These are phyloP conservation scores for Ptychadena robeensis DNA, from an alignment of 2,797 vertebrate species.

Conservation along the genomic window DNA sequence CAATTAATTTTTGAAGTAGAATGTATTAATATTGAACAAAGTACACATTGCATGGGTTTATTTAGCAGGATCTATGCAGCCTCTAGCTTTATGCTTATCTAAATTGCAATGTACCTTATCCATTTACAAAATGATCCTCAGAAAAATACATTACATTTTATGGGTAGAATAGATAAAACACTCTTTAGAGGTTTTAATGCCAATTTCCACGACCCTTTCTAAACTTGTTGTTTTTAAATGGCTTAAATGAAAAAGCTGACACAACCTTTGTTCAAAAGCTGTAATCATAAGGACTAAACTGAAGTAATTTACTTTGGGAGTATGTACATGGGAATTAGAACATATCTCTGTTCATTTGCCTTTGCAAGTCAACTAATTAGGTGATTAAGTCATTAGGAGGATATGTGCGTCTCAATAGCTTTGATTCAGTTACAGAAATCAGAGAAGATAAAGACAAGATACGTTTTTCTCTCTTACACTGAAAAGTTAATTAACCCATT, in stretches of 20 bases:
- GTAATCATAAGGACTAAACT: conserved; percentile 64
- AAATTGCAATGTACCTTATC: background rate
- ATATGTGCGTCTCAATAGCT: conserved; percentile 83
- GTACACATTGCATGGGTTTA: too few relatives aligned
- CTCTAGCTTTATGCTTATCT: too few relatives aligned
- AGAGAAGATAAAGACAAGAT: conserved; percentile 82
- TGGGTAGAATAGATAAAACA: conserved; percentile 27
- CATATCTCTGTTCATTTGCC: conserved; percentile 82
- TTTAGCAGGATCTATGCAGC: too few relatives aligned
- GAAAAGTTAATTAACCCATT: conserved; percentile 94
- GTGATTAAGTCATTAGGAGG: conserved; percentile 94
- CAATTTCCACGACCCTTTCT: conserved; percentile 59
- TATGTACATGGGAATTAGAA: conserved; percentile 81
- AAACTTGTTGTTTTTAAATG: conserved; percentile 65
- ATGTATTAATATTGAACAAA: too few relatives aligned
- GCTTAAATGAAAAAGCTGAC: conserved; percentile 65
- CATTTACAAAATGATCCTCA: conserved; percentile 12
- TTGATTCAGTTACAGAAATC: conserved; percentile 82
- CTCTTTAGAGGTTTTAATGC: conserved; percentile 23
- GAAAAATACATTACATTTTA: background rate
- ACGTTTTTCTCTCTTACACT: conserved; percentile 71
- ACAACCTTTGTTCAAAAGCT: conserved; percentile 65
- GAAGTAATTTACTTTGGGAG: conserved; percentile 73
- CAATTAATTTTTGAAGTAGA: too few relatives aligned
- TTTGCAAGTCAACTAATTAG: conserved; percentile 91